Conservation (phyloP, 2,888 invertebrate species). For the Nudaria mundana region DNA sequence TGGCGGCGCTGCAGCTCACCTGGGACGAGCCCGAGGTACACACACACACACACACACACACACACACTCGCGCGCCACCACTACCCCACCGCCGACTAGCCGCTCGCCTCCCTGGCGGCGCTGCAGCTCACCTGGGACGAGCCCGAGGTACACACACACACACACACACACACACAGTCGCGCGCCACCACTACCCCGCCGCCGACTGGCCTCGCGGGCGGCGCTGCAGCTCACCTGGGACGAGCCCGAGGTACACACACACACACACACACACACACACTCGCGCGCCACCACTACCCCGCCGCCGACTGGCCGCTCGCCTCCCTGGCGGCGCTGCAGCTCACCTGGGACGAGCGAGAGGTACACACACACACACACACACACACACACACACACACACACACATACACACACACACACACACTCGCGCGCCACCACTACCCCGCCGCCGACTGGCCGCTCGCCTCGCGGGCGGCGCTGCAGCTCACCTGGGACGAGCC, state of each 20-base stretch:
- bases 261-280: constrained; percentile 81
- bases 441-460: not conserved
- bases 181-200: not conserved
- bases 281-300: constrained; percentile 95
- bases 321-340: constrained; percentile 90
- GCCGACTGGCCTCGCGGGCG: not conserved
- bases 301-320: constrained; percentile 91
- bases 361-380: too few relatives aligned
- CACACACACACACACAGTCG: too few relatives aligned
- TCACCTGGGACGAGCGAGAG: not conserved
- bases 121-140: too few relatives aligned
- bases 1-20: too few relatives aligned
- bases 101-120: too few relatives aligned
- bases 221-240: not conserved
- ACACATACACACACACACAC: too few relatives aligned
- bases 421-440: not conserved
- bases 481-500: not conserved
- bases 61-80: too few relatives aligned
- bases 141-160: too few relatives aligned
- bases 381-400: too few relatives aligned
- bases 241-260: not conserved
- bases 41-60: too few relatives aligned
- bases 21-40: too few relatives aligned
- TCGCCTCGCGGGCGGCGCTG: not conserved
- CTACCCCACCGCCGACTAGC: too few relatives aligned